Conservation (phyloP, 2,888 invertebrate genomes). For the Apeira syringaria region DNA sequence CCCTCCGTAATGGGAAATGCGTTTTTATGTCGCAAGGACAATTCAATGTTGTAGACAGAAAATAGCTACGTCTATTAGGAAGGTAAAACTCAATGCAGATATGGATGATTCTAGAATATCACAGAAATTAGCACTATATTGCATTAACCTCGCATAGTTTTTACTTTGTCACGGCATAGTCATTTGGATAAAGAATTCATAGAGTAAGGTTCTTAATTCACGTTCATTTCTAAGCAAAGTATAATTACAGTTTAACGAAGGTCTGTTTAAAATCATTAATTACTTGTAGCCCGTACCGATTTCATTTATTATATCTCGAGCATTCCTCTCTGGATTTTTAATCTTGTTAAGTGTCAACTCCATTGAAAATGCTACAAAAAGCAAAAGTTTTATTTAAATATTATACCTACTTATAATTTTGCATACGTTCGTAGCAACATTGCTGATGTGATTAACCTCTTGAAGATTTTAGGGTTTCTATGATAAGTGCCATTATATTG, state of each 20-base stretch:
- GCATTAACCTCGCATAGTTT: neutral
- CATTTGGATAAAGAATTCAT: conserved; percentile 3
- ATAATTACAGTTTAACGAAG: conserved; percentile 58
- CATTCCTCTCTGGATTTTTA: conserved; percentile 47
- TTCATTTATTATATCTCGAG: conserved; percentile 57
- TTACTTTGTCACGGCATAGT: conserved; percentile 1
- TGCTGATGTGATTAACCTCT: no score
- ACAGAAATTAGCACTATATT: conserved; percentile 1
- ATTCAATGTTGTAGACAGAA: conserved; percentile 40
- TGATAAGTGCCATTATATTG: no score
- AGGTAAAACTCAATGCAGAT: conserved; percentile 5
- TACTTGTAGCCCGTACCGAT: conserved; percentile 51
- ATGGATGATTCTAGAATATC: conserved; percentile 1
- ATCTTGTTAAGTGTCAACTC: conserved; percentile 47
- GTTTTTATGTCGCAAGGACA: conserved; percentile 54
- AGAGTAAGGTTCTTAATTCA: conserved; percentile 25
- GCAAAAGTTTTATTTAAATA: no score
- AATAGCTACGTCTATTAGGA: conserved; percentile 6
- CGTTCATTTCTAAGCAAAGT: conserved; percentile 53
- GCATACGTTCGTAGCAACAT: no score
- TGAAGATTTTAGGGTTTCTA: no score
- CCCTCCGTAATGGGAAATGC: conserved; percentile 61
- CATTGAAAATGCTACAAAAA: conserved; percentile 35
- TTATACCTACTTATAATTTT: no score
- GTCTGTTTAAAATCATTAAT: conserved; percentile 65